Percentiles rank a stretch among this genome's conserved stretches.
These are phyloP conservation scores for Laticauda laticaudata DNA, from an alignment of 2,113 vertebrate genomes.

Conservation along the genomic window DNA sequence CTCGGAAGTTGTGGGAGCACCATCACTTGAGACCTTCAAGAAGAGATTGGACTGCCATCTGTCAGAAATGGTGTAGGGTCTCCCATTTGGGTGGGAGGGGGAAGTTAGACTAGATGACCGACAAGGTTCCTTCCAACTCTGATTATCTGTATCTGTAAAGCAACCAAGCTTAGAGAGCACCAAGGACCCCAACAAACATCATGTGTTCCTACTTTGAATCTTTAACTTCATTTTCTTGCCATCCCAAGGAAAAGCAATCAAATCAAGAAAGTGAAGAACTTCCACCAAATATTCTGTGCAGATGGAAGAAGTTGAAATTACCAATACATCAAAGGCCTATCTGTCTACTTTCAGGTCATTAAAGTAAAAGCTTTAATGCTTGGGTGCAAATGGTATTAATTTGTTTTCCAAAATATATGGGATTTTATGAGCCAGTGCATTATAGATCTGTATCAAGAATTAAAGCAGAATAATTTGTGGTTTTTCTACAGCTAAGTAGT, in stretches of 20 bases:
- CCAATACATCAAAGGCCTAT: background rate
- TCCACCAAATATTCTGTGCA: background rate
- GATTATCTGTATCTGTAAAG: background rate
- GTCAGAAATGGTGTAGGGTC: no score
- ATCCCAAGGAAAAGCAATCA: background rate
- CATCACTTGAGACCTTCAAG: no score
- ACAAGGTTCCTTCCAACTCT: no score
- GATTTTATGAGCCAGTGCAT: no score
- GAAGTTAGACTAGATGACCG: no score
- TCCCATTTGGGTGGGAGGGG: no score
- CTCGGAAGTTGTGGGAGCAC: no score
- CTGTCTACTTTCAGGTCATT: background rate
- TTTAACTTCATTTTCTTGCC: background rate
- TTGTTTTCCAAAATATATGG: background rate
- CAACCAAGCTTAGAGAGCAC: background rate
- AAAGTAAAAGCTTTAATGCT: background rate
- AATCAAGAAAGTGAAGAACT: background rate
- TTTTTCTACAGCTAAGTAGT: background rate
- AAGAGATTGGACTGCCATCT: no score
- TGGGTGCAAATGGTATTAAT: background rate
- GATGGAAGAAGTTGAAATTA: no score
- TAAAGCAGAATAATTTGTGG: background rate
- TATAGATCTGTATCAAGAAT: background rate
- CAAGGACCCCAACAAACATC: background rate
- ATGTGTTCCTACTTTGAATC: background rate